phyloP scores from a whole-genome alignment of 2,888 invertebrate species.

The Meliscaeva auricollis region DNA sequence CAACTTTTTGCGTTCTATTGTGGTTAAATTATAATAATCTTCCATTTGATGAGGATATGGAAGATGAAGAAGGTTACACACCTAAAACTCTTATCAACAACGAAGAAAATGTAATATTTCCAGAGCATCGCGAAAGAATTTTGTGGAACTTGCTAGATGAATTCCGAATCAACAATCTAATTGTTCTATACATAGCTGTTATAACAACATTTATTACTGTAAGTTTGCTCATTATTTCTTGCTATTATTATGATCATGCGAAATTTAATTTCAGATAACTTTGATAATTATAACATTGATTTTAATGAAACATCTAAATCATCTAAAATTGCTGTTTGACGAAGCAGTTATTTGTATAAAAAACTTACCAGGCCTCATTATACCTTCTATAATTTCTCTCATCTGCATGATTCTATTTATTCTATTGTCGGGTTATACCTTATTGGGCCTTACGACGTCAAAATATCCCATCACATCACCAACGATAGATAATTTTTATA shows the following conservation, averaged over 20 bases:
- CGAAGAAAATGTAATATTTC: too few relatives aligned
- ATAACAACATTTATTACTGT: not conserved
- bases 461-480: not conserved
- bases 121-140: too few relatives aligned
- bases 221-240: not conserved
- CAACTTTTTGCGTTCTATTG: not conserved
- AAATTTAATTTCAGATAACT: not conserved
- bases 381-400: not conserved
- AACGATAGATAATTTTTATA: not conserved
- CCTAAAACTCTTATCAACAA: too few relatives aligned
- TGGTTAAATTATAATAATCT: not conserved
- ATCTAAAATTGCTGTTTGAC: not conserved
- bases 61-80: too few relatives aligned
- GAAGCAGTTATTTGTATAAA: not conserved
- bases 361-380: not conserved
- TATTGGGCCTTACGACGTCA: not conserved
- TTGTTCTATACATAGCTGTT: not conserved
- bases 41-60: not conserved
- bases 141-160: not conserved
- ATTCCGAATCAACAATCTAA: not conserved
- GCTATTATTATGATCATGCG: not conserved
- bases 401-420: not conserved
- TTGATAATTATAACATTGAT: not conserved
- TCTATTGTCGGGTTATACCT: not conserved
- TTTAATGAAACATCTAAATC: not conserved